Percentiles rank a stretch among this genome's conserved stretches.
These are phyloP conservation scores for Cavia aperea DNA, from an alignment of 2,113 vertebrate species.

Conservation along the genomic window DNA sequence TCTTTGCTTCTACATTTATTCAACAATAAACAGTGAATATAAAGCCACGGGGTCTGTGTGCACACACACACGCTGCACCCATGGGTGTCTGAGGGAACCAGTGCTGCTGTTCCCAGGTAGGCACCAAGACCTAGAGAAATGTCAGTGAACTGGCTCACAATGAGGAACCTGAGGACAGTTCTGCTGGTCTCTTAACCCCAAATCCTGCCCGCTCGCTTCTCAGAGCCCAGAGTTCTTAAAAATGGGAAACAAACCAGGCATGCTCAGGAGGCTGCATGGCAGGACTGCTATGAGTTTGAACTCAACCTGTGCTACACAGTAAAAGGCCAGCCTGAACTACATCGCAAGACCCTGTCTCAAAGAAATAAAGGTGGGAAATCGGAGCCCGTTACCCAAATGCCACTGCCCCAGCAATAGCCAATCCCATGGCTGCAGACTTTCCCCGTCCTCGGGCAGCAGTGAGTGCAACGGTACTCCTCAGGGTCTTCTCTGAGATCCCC, in stretches of 20 bases:
- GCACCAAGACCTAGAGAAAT: neutral
- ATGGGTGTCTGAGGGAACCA: neutral
- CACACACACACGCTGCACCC: neutral
- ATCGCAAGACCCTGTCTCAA: neutral
- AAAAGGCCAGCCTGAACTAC: neutral
- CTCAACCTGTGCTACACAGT: neutral
- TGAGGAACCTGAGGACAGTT: neutral
- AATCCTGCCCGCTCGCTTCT: neutral
- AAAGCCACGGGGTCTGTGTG: neutral
- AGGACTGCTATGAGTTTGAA: neutral
- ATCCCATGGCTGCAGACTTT: conserved; percentile 95
- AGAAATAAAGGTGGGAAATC: neutral
- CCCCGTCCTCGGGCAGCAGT: conserved; percentile 96
- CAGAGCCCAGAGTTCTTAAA: neutral
- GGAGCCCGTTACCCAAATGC: conserved; percentile 88
- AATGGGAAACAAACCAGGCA: accelerated
- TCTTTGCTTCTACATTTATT: neutral
- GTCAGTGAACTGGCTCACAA: neutral
- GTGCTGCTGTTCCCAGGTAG: neutral
- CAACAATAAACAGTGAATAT: neutral
- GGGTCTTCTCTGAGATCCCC: conserved; percentile 95
- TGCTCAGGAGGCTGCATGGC: neutral
- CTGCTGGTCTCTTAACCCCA: neutral
- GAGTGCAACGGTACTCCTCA: conserved; percentile 91
- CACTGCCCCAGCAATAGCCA: conserved; percentile 93